Conservation (phyloP, 2,113 vertebrate genomes). For the Labrus mixtus region DNA sequence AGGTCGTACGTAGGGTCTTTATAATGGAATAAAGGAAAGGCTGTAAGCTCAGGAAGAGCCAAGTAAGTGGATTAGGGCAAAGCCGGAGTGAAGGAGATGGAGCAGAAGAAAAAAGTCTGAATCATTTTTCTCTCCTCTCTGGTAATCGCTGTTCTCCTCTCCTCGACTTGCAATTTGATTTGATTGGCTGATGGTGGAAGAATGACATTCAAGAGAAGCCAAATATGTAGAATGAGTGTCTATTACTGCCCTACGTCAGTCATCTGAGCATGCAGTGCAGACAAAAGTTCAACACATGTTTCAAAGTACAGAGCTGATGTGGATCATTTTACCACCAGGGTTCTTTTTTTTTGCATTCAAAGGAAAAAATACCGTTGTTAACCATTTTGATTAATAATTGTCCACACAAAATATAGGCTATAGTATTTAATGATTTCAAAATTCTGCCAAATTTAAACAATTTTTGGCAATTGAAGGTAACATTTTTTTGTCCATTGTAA, state of each 20-base stretch:
- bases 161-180: constrained; percentile 64
- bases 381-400: too few species aligned
- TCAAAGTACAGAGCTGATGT: not conserved
- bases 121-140: constrained; percentile 64
- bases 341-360: not conserved
- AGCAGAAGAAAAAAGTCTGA: constrained; percentile 65
- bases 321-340: not conserved
- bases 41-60: constrained; percentile 79
- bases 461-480: too few species aligned
- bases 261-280: constrained; percentile 30
- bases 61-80: constrained; percentile 82
- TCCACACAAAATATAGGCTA: too few species aligned
- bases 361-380: too few species aligned
- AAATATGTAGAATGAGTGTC: constrained; percentile 38
- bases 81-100: constrained; percentile 71
- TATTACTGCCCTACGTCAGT: constrained; percentile 37
- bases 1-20: constrained; percentile 76
- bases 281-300: constrained; percentile 21
- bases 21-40: constrained; percentile 82
- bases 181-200: constrained; percentile 66
- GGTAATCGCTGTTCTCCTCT: constrained; percentile 62
- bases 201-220: constrained; percentile 63
- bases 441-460: too few species aligned
- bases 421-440: too few species aligned
- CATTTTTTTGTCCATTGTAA: too few species aligned